Evolutionary conservation across 2,113 vertebrate species (phyloP).

Genomic region (Phalacrocorax aristotelis): DNA sequence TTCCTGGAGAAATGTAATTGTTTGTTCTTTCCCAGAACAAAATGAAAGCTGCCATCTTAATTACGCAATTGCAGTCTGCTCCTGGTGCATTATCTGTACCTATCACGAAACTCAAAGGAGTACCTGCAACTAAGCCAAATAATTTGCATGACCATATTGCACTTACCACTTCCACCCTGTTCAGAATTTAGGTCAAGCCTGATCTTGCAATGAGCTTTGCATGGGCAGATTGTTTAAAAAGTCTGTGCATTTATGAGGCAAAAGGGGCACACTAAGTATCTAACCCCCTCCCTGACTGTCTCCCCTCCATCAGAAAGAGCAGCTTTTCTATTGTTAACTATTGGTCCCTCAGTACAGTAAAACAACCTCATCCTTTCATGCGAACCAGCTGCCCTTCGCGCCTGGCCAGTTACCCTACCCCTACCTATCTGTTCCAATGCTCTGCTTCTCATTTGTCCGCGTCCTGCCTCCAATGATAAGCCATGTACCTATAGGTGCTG

Average conservation of each 20-base stretch:
- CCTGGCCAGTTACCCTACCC: not conserved
- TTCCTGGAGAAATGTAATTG: not conserved
- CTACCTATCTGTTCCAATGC: not conserved
- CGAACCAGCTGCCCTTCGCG: not conserved
- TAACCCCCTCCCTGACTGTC: not conserved
- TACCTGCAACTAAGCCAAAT: not conserved
- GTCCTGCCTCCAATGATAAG: not conserved
- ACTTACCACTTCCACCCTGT: not conserved
- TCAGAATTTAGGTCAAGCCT: not conserved
- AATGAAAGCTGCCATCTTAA: not conserved
- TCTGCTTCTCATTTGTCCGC: not conserved
- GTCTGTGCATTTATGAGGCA: not conserved
- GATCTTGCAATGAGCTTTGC: not conserved
- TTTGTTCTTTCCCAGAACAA: not conserved
- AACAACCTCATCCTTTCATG: not conserved
- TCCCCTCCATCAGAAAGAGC: not conserved
- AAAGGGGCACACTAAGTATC: not conserved
- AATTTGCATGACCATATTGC: not conserved
- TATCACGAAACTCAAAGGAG: not conserved
- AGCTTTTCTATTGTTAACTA: not conserved
- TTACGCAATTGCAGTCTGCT: not conserved
- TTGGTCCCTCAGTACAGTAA: not conserved
- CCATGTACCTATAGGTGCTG: not conserved
- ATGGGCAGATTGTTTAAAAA: not conserved
- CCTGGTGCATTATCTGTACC: not conserved